Conservation (phyloP, 2,113 vertebrate genomes). For the Mugil cephalus region DNA sequence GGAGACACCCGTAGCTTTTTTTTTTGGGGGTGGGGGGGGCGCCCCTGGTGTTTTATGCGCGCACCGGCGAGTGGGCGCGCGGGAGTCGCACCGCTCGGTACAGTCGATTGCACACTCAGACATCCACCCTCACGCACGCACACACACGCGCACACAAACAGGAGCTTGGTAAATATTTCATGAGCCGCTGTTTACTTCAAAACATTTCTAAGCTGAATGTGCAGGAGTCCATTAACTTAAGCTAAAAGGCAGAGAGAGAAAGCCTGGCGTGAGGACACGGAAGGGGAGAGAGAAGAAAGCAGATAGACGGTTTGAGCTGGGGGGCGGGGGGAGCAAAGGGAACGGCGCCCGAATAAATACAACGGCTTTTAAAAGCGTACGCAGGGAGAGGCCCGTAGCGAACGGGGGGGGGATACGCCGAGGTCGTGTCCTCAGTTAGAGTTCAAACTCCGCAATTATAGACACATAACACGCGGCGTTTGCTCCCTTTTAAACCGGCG, state of each 20-base stretch:
- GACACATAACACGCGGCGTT: neutral
- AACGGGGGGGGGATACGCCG: neutral
- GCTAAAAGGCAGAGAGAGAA: conserved; percentile 62
- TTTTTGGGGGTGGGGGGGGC: too few species aligned
- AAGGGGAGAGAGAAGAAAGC: conserved; percentile 27
- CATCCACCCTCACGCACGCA: conserved; percentile 15
- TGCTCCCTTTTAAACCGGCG: too few species aligned
- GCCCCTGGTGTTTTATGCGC: conserved; percentile 34
- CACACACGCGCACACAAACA: conserved; percentile 22
- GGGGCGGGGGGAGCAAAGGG: conserved; percentile 43
- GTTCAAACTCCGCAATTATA: conserved; percentile 9
- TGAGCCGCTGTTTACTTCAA: conserved; percentile 76
- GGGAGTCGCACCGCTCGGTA: conserved; percentile 34
- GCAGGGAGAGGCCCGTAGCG: conserved; percentile 2
- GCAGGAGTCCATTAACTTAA: conserved; percentile 72
- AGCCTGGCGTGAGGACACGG: conserved; percentile 17
- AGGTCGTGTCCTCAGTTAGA: conserved; percentile 28
- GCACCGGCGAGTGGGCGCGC: conserved; percentile 22
- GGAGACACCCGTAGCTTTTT: conserved; percentile 49
- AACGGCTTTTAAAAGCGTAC: conserved; percentile 24
- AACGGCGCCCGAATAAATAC: conserved; percentile 34
- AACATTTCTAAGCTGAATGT: conserved; percentile 59
- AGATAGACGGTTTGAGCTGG: conserved; percentile 29
- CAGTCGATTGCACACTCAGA: conserved; percentile 45
- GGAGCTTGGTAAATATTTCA: conserved; percentile 75